These are phyloP conservation scores for Periophthalmus magnuspinnatus DNA, from an alignment of 2,797 vertebrate genomes.

Conservation along the genomic window DNA sequence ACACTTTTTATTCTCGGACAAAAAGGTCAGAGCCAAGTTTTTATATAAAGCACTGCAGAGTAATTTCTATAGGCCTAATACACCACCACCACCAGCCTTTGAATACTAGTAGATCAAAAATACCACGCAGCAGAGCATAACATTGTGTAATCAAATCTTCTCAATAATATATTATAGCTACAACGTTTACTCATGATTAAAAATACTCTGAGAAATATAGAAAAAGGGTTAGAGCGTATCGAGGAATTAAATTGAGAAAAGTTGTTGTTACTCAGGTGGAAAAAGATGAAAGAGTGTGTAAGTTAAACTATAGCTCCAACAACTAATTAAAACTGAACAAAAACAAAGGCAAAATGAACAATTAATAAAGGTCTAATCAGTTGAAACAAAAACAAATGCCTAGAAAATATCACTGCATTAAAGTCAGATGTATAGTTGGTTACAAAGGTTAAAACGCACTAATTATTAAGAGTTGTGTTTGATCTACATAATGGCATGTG, in stretches of 20 bases:
- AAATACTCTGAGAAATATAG: too few species aligned
- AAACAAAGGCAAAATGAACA: not conserved
- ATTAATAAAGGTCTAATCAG: too few species aligned
- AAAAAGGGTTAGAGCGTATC: not conserved
- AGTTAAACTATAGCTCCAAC: not conserved
- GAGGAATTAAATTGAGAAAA: too few species aligned
- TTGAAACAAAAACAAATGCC: not conserved
- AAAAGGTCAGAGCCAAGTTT: conserved; percentile 49
- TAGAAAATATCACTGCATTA: not conserved
- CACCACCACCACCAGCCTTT: too few species aligned
- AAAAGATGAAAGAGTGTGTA: too few species aligned
- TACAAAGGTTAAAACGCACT: not conserved
- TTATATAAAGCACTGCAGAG: not conserved
- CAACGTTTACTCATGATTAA: too few species aligned
- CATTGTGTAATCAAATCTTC: too few species aligned
- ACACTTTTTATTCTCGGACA: conserved; percentile 14
- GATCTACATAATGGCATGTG: not conserved
- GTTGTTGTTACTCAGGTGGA: too few species aligned
- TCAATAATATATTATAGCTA: too few species aligned
- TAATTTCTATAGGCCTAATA: not conserved
- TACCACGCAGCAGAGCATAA: too few species aligned
- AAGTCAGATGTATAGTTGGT: not conserved
- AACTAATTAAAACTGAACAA: not conserved
- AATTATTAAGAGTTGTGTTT: not conserved
- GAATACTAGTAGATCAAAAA: too few species aligned